phyloP scores from a whole-genome alignment of 1,140 invertebrate species.

The Battus philenor region DNA sequence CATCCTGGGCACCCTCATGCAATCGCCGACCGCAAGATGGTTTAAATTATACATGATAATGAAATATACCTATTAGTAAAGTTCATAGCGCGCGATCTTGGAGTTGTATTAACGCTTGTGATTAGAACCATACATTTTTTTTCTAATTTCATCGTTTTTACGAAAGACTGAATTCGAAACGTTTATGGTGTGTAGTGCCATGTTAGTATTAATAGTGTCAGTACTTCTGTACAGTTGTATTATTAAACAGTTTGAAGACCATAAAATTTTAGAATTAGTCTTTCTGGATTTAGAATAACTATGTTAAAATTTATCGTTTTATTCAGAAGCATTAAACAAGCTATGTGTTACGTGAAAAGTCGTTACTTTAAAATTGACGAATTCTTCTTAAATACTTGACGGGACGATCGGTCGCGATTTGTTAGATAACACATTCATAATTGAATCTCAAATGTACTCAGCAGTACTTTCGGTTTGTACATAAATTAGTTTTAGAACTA shows the following conservation, averaged over 20 bases:
- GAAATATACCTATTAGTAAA: conserved; percentile 6
- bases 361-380: too few species aligned
- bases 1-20: conserved; percentile 61
- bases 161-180: conserved; percentile 68
- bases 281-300: too few species aligned
- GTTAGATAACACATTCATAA: conserved; percentile 15
- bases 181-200: conserved; percentile 68
- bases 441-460: conserved; percentile 55
- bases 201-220: conserved; percentile 61
- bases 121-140: conserved; percentile 20
- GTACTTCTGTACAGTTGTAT: conserved; percentile 37
- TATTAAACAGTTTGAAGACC: conserved; percentile 39
- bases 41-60: conserved; percentile 7
- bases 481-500: conserved; percentile 50
- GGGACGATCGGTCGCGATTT: neutral
- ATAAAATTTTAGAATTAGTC: conserved; percentile 28
- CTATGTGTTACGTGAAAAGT: too few species aligned
- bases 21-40: conserved; percentile 61
- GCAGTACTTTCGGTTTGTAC: conserved; percentile 43
- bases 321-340: too few species aligned
- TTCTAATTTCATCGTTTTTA: conserved; percentile 36
- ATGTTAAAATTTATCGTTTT: too few species aligned
- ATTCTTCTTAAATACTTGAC: too few species aligned
- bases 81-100: conserved; percentile 15
- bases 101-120: conserved; percentile 18